Base-by-base conservation (phyloP, 2,113 vertebrate genomes). In the Notarius quadriscutis region DNA sequence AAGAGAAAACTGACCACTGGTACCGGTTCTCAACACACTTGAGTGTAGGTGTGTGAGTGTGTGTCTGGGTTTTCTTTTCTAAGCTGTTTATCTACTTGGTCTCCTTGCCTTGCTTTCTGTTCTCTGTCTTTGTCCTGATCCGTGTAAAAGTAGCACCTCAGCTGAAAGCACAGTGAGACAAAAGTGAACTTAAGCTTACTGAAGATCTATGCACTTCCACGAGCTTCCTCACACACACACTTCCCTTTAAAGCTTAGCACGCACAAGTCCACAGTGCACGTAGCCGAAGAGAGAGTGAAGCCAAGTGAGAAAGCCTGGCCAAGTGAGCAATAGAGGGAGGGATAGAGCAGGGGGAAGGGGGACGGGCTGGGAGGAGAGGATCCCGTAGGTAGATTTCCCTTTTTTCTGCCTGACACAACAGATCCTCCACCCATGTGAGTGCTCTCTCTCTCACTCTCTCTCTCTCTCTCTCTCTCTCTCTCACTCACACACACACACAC, bases 291-390 rank as follows among this genome's bases (percentile, higher is more conserved):
- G 90, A 91, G 91, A 75, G 91, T 85, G 89, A 83, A 90, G 87
- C 90, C 84, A 87, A 81, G 77, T 86, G 77, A 87, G 91, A 88
- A 84, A 87, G 88, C 67, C 60, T 51, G 82, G 48, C 69, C 86
- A 83, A 85, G 91, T 75, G 84, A 84, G 87, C 14, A 81, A 79
- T 85, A 84, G 81, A 79, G 83, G 65, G 88, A 85, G 88, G 63
- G 77, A 71, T 87, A 85, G 87, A 69, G 88, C 55, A 62, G 63
- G 85, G 83, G 88, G 30, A 88, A 81, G 87, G 79, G 88, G 92
- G 91, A 92, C 92, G 89, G 92, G 90, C 90, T 95, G 91, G 81
- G 93, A 91, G 92, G 91, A 89, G 87, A 94, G 92, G 94, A 94
- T 89, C 79, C 89, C 91, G 88, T 91, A 87, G 90, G 91, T 91